Evolutionary conservation across 2,797 vertebrate genomes (phyloP), one percentile per base, ranked within the genome.

Genomic region (Myoxocephalus aenaeus): DNA sequence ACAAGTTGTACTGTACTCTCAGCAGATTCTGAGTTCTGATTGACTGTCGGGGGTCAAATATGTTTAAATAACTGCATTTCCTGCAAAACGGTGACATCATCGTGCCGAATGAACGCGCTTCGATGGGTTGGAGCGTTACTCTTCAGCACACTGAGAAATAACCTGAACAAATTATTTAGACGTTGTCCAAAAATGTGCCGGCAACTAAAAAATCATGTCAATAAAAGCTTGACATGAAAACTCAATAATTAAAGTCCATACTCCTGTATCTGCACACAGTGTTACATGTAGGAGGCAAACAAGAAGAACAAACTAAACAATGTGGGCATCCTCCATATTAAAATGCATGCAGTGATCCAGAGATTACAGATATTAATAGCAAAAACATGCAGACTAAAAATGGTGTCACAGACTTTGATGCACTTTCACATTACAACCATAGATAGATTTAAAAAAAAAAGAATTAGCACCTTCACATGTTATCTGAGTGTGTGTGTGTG

Each of bases 311-410:
- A 36, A 65, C n/a, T 17, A 7, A 56, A 20, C 69, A 14, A 46
- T 62, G 40, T 44, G 57, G 65, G 58, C 53, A 65, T 44, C 58
- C 29, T 75, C 42, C 42, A 29, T 42, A 61, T 69, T 77, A 70
- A 63, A 72, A 80, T 72, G 57, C 50, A 63, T 15, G 58, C 20
- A 25, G 53, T 75, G 81, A 85, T 73, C 75, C 70, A 65, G 50
- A 83, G 63, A 79, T 85, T 79, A 86, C 44, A 74, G 57, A 69
- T 72, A 79, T 80, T 71, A 84, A 63, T 58, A 65, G 51, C 64
- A 51, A 66, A 74, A 36, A n/a, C 42, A 72, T 48, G 42, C 44
- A 81, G 56, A 44, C 58, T 50, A 29, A 42, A 69, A 42, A 64
- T 80, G 68, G 62, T 4, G 62, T 59, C 61, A 29, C 62, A 80